Percentiles rank a stretch among this genome's conserved stretches.
These are phyloP conservation scores for Holcopasites calliopsidis DNA, from an alignment of 1,140 invertebrate species.

Conservation along the genomic window DNA sequence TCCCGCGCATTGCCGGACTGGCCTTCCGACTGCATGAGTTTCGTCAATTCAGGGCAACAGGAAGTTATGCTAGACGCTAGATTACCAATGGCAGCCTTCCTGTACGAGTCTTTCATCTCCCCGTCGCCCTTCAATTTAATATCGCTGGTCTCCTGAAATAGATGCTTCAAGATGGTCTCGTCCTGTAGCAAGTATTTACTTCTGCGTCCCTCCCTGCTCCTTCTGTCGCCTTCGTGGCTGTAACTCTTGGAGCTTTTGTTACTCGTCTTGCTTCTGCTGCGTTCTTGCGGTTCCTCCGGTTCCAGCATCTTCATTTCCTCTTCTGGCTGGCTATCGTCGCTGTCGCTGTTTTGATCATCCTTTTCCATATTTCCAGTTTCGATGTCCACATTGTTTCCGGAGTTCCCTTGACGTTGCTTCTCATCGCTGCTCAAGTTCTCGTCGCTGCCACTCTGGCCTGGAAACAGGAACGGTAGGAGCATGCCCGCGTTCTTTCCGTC, in stretches of 20 bases:
- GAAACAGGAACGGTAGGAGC: slow-evolving; percentile 80
- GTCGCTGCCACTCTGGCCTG: slow-evolving; percentile 80
- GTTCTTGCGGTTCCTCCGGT: slow-evolving; percentile 54
- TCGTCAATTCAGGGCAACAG: slow-evolving; percentile 75
- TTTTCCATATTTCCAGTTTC: slow-evolving; percentile 75
- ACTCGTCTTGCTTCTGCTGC: slow-evolving; percentile 71
- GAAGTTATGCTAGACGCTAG: slow-evolving; percentile 70
- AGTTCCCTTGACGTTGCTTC: slow-evolving; percentile 79
- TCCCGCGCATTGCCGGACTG: slow-evolving; percentile 82
- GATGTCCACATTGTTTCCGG: slow-evolving; percentile 80
- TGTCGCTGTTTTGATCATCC: slow-evolving; percentile 75
- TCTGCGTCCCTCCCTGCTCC: slow-evolving; percentile 65
- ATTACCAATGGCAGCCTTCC: slow-evolving; percentile 67
- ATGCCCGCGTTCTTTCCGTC: slow-evolving; percentile 80
- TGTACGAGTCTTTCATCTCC: slow-evolving; percentile 68
- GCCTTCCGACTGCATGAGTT: slow-evolving; percentile 79
- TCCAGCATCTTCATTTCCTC: slow-evolving; percentile 77
- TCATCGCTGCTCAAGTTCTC: slow-evolving; percentile 75
- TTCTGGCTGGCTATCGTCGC: slow-evolving; percentile 79
- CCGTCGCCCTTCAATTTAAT: slow-evolving; percentile 77
- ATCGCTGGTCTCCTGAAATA: slow-evolving; percentile 73
- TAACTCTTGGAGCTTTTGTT: slow-evolving; percentile 69
- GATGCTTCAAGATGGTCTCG: slow-evolving; percentile 76
- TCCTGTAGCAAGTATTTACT: slow-evolving; percentile 73
- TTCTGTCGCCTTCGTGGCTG: slow-evolving; percentile 56